A percentile compares a stretch with the other conserved stretches of the same genome.
Conservation (phyloP, 1,140 invertebrate species). For the Coelopa frigida region DNA sequence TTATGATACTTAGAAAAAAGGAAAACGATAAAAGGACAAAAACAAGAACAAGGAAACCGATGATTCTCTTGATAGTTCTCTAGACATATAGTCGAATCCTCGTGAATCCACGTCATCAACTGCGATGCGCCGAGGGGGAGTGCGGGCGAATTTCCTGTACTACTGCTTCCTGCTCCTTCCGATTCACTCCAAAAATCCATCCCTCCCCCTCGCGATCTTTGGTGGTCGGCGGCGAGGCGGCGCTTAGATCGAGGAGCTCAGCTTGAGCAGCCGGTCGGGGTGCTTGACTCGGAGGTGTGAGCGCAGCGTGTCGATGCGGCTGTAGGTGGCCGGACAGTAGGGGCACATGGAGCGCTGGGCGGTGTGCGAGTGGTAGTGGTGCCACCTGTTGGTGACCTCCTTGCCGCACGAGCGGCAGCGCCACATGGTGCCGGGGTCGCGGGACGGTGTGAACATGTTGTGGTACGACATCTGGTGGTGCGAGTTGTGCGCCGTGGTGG, state of each 20-base stretch:
- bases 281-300: constrained; percentile 70
- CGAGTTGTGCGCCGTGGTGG: constrained; percentile 29
- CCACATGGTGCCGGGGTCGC: constrained; percentile 61
- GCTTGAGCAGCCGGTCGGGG: constrained; percentile 47
- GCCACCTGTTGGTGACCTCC: constrained; percentile 78
- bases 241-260: constrained; percentile 38
- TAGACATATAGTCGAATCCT: too few relatives aligned
- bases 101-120: too few relatives aligned
- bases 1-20: too few relatives aligned
- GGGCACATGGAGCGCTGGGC: constrained; percentile 70
- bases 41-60: too few relatives aligned
- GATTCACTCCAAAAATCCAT: constrained; percentile 3
- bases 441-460: constrained; percentile 68
- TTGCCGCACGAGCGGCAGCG: constrained; percentile 74
- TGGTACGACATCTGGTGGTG: constrained; percentile 61
- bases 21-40: too few relatives aligned
- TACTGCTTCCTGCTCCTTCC: too few relatives aligned
- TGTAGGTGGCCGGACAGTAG: constrained; percentile 77
- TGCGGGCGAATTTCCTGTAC: too few relatives aligned
- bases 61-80: too few relatives aligned
- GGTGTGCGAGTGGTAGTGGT: constrained; percentile 77
- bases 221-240: too few relatives aligned
- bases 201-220: constrained; percentile 1
- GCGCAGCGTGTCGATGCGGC: constrained; percentile 73
- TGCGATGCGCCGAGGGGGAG: too few relatives aligned